Base-by-base conservation (phyloP, 53 echinoderm and acorn worm species). In the Apostichopus leukothele region DNA sequence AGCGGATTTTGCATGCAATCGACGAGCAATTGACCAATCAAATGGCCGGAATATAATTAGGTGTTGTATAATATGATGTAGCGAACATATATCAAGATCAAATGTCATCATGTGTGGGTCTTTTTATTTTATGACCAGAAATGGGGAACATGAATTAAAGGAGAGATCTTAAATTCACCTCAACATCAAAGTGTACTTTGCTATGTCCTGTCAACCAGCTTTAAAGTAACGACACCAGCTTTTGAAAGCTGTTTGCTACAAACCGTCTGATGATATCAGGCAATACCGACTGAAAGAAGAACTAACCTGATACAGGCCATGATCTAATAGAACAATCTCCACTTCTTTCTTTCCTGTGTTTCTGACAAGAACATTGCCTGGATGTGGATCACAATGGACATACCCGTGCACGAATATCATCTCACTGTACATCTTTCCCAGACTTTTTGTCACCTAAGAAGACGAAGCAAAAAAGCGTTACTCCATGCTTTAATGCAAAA, bases 371-470 rank as follows among this genome's bases (percentile, higher is more conserved):
- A 98, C 94, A 76, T 96, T 99, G 67, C 99, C 99, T 6, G 99
- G 99, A 75, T 99, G 99, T 13, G 99, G 99, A 78, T 99, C 98
- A 88, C 99, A 99, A 74, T 96, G 96, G 23, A 99, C 99, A 89
- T 92, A 99, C 0, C 96, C 99, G 86, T 99, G 94, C 8, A 99
- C 99, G 90, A 99, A 99, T 75, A 99, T 99, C 99, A 99, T 98
- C 92, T 99, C 99, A 89, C 99, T 99, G 91, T 99, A 99, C 90
- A 99, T 78, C 79, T 92, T 91, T 13, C 99, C 99, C 50, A 96
- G 77, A 83, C 91, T 92, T 79, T 94, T 89, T n/a, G 96, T 94
- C 39, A 99, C 92, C 99, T 99, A 52, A 86, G 67, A 22, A 76
- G 67, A 27, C 19, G 25, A 74, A 39, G 39, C 39, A 39, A 39